A percentile compares a stretch with the other conserved stretches of the same genome.
Evolutionary conservation across 2,888 invertebrate species (phyloP).

Genomic region (Leucophora obtusa): DNA sequence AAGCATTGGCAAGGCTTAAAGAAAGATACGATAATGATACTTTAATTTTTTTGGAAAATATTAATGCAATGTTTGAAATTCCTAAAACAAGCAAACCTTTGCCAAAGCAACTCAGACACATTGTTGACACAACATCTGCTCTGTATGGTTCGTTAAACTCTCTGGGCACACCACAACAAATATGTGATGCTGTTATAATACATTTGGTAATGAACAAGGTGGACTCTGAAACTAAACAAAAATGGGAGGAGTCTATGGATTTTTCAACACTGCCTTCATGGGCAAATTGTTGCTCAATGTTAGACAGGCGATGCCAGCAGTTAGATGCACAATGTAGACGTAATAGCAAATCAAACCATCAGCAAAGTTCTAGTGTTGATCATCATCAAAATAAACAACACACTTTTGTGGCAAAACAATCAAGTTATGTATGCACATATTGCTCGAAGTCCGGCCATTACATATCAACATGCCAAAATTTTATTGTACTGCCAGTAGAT

Average conservation of each 20-base stretch:
- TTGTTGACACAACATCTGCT: slow-evolving; percentile 46
- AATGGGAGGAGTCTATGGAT: slow-evolving; percentile 44
- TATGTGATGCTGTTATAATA: slow-evolving; percentile 50
- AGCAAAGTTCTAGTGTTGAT: neutral
- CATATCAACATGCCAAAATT: slow-evolving; percentile 14
- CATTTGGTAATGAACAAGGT: slow-evolving; percentile 47
- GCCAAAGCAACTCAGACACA: slow-evolving; percentile 31
- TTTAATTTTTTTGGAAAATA: slow-evolving; percentile 37
- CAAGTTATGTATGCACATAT: neutral
- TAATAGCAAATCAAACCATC: neutral
- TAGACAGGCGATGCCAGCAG: slow-evolving; percentile 49
- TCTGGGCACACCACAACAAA: slow-evolving; percentile 44
- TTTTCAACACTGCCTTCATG: slow-evolving; percentile 34
- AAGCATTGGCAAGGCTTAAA: slow-evolving; percentile 41
- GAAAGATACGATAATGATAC: slow-evolving; percentile 44
- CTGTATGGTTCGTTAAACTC: slow-evolving; percentile 43
- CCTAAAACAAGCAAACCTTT: slow-evolving; percentile 25
- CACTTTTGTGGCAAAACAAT: too few species aligned
- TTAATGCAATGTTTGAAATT: slow-evolving; percentile 42
- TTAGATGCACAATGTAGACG: slow-evolving; percentile 40
- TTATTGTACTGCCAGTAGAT: slow-evolving; percentile 7
- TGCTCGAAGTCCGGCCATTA: slow-evolving; percentile 29
- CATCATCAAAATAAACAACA: slow-evolving; percentile 9
- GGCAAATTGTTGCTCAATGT: slow-evolving; percentile 32
- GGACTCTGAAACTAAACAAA: slow-evolving; percentile 35